A percentile compares a stretch with the other conserved stretches of the same genome.
These are phyloP conservation scores for Anas platyrhynchos DNA, from an alignment of 2,113 vertebrate species.

Conservation along the genomic window DNA sequence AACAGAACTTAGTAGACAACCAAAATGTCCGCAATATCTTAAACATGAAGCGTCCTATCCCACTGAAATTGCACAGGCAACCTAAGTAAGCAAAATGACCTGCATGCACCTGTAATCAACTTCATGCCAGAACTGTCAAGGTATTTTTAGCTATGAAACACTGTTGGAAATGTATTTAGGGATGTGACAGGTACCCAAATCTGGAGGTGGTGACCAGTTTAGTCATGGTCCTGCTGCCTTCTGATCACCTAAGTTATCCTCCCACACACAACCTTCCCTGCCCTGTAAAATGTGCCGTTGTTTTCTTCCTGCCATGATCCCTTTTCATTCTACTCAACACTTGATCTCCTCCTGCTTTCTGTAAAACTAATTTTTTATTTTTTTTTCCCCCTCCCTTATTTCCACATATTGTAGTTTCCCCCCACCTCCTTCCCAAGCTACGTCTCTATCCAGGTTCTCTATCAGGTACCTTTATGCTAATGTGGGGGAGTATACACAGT, in stretches of 20 bases:
- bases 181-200: slow-evolving; percentile 8
- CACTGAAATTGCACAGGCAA: neutral
- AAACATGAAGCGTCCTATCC: neutral
- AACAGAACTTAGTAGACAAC: neutral
- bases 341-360: neutral
- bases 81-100: neutral
- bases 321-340: neutral
- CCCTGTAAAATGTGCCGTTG: neutral
- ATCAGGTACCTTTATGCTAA: neutral
- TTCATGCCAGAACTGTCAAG: neutral
- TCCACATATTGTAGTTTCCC: neutral
- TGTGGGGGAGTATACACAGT: neutral
- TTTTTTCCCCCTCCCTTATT: neutral
- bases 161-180: slow-evolving; percentile 22
- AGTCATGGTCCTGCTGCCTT: neutral
- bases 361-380: neutral
- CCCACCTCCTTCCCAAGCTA: neutral
- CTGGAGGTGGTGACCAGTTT: slow-evolving; percentile 1
- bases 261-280: slow-evolving; percentile 5
- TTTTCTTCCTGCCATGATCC: neutral
- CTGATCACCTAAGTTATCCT: neutral
- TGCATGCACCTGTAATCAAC: slow-evolving; percentile 16
- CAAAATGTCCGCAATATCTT: neutral
- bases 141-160: slow-evolving; percentile 27
- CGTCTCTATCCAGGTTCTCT: neutral